Evolutionary conservation across 1,140 invertebrate species (phyloP), one percentile per base, ranked within the genome.

Genomic region (Lysiphlebus fabarum): DNA sequence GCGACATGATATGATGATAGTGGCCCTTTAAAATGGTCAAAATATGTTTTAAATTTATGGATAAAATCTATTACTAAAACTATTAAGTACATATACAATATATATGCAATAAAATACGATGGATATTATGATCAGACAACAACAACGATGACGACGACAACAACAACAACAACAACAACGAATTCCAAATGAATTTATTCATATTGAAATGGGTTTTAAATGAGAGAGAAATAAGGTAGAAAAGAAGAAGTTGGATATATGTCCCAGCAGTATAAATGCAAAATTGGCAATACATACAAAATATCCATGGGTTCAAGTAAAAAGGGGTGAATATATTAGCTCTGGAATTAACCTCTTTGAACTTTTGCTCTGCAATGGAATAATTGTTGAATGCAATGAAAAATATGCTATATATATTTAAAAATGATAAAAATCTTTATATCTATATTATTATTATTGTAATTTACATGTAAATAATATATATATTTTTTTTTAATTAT

Each of bases 271-370:
- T 76, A 71, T 76, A 78, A 76, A 77, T 77, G 74, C 74, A 75
- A 76, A 78, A 78, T 78, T 78, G 76, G 71, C 75, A 78, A 78
- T 78, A 77, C 76, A 78, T 77, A 78, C 75, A 74, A 78, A 77
- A 77, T 77, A 73, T 77, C 75, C 71, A 71, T 69, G 73, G 74
- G 73, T 76, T 73, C 66, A 75, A 76, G 76, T 77, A 78, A 78
- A 78, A 78, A 78, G 76, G 76, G 76, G 76, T 78, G 76, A 78
- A 78, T 77, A 77, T 72, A 77, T 77, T 76, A 77, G 72, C 72
- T 69, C 64, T 50, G 65, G 73, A 69, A 78, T 76, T 77, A 76
- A 78, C 77, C 71, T 74, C 75, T 75, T 78, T 77, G 77, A 74
- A 78, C 76, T 74, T 76, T 47, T 70, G 71, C 67, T 68, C 62